Evolutionary conservation across 2,888 invertebrate species (phyloP), one percentile per base, ranked within the genome.

Genomic region (Neoitamus cyanurus): DNA sequence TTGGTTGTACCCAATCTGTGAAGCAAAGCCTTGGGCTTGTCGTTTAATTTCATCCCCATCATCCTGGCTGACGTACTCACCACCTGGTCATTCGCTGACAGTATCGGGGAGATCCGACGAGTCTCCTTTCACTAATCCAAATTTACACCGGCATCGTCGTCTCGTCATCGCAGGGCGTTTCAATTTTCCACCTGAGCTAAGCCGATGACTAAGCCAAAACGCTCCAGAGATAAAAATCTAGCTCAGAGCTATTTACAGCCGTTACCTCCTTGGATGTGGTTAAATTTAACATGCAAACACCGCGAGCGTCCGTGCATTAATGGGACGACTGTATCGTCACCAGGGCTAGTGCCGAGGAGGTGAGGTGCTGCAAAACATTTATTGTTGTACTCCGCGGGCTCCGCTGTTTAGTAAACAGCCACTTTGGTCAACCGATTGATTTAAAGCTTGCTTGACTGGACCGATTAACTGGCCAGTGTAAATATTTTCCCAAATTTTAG

Each of bases 401-500:
- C 25, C 28, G 25, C 28, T 31, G 7, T 77, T 77, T 46, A 5
- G 77, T 77, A 77, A 77, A 77, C 77, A 77, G 37, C 28, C 28
- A n/a, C 20, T 28, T 20, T 46, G 42, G 77, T 77, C 77, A 28
- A 77, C 77, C 25, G 46, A 77, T 77, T 77, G 77, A 77, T 77
- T 77, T 46, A 46, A 28, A 30, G 30, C 20, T 77, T 46, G 37
- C 28, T 77, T 13, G 77, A 77, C 30, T 77, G 13, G 31, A 31
- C 34, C 34, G 20, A 73, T 73, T 73, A 15, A 20, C 37, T 73
- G 73, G 11, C 36, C 37, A 73, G 7, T n/a, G 73, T 20, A 73
- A 73, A 73, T 73, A 73, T 73, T 73, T 73, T 73, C 6, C 13
- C 20, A 73, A 73, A 34, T 73, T 34, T 31, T 31, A 73, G 31